Conservation (phyloP, 2,888 invertebrate species). For the Andrena bicolor region DNA sequence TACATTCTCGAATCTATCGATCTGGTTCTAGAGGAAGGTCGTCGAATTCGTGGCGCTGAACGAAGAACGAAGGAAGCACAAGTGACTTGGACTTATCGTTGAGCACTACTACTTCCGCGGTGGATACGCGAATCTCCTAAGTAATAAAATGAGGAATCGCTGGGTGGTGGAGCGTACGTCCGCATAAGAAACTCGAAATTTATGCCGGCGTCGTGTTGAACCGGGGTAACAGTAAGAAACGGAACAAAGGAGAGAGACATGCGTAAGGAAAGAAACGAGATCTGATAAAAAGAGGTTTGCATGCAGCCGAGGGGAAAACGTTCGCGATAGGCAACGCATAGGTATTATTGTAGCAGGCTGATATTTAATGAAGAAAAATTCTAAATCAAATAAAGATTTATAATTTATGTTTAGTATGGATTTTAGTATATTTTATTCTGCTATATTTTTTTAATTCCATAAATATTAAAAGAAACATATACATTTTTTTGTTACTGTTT, state of each 20-base stretch:
- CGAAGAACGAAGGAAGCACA: neutral
- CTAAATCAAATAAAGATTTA: no score
- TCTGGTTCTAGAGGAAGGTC: no score
- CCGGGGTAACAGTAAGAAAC: constrained; percentile 13
- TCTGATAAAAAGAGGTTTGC: constrained; percentile 16
- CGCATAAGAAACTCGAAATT: constrained; percentile 45
- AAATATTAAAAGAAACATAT: no score
- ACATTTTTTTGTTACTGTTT: no score
- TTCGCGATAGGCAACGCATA: neutral
- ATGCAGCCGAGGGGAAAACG: constrained; percentile 9
- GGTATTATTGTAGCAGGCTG: no score
- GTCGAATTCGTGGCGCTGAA: neutral
- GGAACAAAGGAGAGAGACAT: neutral
- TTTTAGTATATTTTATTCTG: no score
- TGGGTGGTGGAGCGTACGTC: constrained; percentile 14
- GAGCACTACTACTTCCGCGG: neutral
- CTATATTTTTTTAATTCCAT: no score
- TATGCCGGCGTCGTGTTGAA: constrained; percentile 32
- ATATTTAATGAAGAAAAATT: no score
- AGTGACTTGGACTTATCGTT: constrained; percentile 27
- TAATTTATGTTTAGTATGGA: no score
- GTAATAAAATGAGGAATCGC: constrained; percentile 48
- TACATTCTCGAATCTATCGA: neutral
- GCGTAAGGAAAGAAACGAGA: constrained; percentile 1
- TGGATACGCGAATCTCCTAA: constrained; percentile 21